phyloP scores from a whole-genome alignment of 2,113 vertebrate species.

The Pampusana beccarii region DNA sequence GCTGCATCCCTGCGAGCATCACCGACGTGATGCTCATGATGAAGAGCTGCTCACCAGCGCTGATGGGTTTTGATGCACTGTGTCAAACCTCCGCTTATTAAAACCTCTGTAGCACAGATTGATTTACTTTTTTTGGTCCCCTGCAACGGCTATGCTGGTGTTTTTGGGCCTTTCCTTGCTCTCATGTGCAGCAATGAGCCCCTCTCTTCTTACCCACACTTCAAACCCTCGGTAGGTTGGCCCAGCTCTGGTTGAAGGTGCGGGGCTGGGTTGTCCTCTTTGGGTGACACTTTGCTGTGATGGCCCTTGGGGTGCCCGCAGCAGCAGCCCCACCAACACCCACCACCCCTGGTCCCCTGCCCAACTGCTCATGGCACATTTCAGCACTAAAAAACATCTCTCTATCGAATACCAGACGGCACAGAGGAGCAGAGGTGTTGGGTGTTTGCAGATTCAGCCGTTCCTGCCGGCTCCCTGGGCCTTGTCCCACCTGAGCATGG shows the following conservation, averaged over 20 bases:
- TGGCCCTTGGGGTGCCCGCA: background rate
- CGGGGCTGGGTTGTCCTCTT: background rate
- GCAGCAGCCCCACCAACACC: background rate
- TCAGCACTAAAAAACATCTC: background rate
- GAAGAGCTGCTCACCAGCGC: constrained; percentile 61
- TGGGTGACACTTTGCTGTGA: rapidly evolving
- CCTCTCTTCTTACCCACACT: rapidly evolving
- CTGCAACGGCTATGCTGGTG: background rate
- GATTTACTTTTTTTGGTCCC: constrained; percentile 16
- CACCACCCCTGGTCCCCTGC: background rate
- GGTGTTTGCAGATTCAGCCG: background rate
- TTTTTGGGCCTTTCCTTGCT: background rate
- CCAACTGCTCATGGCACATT: background rate
- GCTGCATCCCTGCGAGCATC: background rate
- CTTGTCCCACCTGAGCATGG: rapidly evolving
- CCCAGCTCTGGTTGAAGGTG: background rate
- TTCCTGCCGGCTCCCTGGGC: background rate
- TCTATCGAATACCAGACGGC: background rate
- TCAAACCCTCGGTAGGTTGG: background rate
- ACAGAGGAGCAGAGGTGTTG: background rate
- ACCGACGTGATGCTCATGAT: constrained; percentile 26
- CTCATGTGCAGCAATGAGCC: background rate
- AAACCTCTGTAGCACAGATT: constrained; percentile 34
- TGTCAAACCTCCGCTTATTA: constrained; percentile 67
- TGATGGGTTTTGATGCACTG: constrained; percentile 36